phyloP scores from a whole-genome alignment of 2,797 vertebrate genomes.

The Liparis tanakae region DNA sequence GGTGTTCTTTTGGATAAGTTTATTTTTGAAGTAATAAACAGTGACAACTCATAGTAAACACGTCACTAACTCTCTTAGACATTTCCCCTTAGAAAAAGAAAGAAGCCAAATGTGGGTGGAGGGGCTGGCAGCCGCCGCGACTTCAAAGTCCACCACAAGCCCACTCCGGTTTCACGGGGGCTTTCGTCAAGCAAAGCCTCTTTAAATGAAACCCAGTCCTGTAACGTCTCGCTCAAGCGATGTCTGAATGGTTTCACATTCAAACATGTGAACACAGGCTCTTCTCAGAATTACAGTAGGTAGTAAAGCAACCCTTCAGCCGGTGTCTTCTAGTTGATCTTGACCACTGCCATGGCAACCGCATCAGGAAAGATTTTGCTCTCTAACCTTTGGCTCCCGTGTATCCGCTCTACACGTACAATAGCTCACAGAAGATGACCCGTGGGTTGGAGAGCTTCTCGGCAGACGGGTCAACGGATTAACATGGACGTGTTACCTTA shows the following conservation, averaged over 20 bases:
- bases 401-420: not conserved
- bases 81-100: slow-evolving; percentile 43
- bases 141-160: slow-evolving; percentile 31
- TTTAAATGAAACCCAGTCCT: slow-evolving; percentile 15
- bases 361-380: not conserved
- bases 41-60: slow-evolving; percentile 29
- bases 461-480: not conserved
- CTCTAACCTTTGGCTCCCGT: not conserved
- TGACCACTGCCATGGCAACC: not conserved
- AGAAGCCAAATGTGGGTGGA: slow-evolving; percentile 29
- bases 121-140: slow-evolving; percentile 38
- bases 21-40: slow-evolving; percentile 48
- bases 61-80: slow-evolving; percentile 38
- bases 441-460: not conserved
- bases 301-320: not conserved
- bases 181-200: slow-evolving; percentile 28
- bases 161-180: slow-evolving; percentile 12
- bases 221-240: not conserved
- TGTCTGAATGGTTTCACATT: not conserved
- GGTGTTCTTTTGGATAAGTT: slow-evolving; percentile 37
- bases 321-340: not conserved
- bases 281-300: not conserved
- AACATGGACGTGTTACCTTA: not conserved
- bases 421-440: not conserved
- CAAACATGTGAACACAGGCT: not conserved